phyloP scores from a whole-genome alignment of 2,113 vertebrate genomes.

The Narcine bancroftii region DNA sequence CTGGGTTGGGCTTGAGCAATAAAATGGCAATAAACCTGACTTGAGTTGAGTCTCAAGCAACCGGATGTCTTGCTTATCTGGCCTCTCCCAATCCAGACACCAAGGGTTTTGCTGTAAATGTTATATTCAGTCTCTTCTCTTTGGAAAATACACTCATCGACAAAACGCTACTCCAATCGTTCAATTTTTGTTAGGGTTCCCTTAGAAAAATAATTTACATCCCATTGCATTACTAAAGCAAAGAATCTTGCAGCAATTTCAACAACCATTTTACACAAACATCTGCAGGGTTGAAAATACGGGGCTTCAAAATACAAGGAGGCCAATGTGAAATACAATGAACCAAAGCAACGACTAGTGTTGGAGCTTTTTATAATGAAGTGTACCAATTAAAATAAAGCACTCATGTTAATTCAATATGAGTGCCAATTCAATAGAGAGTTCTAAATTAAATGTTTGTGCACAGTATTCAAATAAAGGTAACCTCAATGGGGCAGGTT shows the following conservation, averaged over 20 bases:
- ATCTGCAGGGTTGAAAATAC: background rate
- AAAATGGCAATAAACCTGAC: too few relatives aligned
- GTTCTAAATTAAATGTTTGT: slow-evolving; percentile 29
- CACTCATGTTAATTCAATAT: slow-evolving; percentile 15
- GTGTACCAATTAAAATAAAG: slow-evolving; percentile 17
- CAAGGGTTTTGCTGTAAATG: too few relatives aligned
- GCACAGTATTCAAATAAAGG: background rate
- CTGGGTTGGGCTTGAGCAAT: too few relatives aligned
- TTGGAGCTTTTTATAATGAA: slow-evolving; percentile 2
- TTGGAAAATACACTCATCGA: too few relatives aligned
- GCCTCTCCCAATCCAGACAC: too few relatives aligned
- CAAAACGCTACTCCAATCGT: background rate
- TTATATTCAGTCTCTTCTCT: too few relatives aligned
- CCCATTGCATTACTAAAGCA: background rate
- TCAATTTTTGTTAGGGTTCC: background rate
- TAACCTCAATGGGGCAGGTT: background rate
- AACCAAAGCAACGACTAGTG: slow-evolving; percentile 14
- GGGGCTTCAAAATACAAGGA: background rate
- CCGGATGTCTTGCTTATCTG: too few relatives aligned
- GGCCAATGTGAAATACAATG: background rate
- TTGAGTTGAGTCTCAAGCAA: too few relatives aligned
- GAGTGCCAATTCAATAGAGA: background rate
- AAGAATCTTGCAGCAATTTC: background rate
- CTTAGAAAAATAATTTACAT: background rate
- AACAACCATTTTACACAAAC: background rate